Evolutionary conservation across 1,140 invertebrate genomes (phyloP), one percentile per base, ranked within the genome.

Genomic region (Pentalonia nigronervosa): DNA sequence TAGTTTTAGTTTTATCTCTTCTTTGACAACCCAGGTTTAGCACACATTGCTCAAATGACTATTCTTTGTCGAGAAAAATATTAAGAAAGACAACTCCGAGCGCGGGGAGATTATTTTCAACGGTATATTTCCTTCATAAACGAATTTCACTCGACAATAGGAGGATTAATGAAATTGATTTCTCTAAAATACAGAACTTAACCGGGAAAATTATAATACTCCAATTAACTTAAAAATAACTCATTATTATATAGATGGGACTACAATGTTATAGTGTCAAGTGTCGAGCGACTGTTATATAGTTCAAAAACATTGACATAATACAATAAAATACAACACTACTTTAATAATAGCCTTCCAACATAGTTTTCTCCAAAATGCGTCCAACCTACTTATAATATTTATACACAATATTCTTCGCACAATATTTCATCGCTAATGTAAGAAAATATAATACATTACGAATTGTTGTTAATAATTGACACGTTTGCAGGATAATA

Each of bases 1-100:
- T 88, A n/a, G n/a, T 34, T 88, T 48, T 88, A n/a, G n/a, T 34
- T 88, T 88, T 88, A 88, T 88, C 30, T 88, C n/a, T 88, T 88
- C 6, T 48, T 88, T 88, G 23, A 50, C 30, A 88, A 48, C 30
- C 20, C 7, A 48, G 23, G 86, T 50, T 36, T 30, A 50, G 47
- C 17, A 87, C 23, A 50, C 34, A 17, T 88, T 17, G 23, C 14
- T 11, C 25, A 86, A 88, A 88, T 25, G 30, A 88, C 23, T 50
- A 11, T 48, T 87, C 30, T 87, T 47, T 76, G 14, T 76, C n/a
- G 60, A 87, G 25, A 87, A n/a, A 87, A 87, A 87, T 87, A 87
- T 87, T 47, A 47, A n/a, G 25, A 87, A 87, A 48, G 11, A 48
- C 14, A 47, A 76, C 60, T n/a, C 17, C 14, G 14, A n/a, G 11